These are phyloP conservation scores for Sinotaia quadrata DNA, from an alignment of 2,888 invertebrate species.

Conservation along the genomic window DNA sequence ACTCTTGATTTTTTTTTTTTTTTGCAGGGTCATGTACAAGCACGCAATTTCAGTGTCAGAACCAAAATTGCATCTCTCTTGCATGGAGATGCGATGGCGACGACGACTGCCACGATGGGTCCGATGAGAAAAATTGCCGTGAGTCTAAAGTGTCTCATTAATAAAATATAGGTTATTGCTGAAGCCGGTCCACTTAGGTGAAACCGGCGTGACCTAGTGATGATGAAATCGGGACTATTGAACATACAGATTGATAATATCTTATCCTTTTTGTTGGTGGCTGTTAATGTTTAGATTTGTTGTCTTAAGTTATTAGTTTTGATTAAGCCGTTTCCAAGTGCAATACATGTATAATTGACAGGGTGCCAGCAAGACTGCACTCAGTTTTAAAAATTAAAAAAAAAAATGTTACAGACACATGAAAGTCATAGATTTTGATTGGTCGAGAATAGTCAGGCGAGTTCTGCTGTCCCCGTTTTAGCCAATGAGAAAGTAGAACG, in stretches of 20 bases:
- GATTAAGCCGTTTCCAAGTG: neutral
- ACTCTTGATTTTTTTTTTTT: neutral
- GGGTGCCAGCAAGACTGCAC: neutral
- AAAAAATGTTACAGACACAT: no score
- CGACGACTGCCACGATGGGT: constrained; percentile 34
- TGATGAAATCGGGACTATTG: constrained; percentile 10
- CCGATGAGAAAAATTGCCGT: constrained; percentile 36
- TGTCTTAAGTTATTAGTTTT: no score
- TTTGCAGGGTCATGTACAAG: constrained; percentile 13
- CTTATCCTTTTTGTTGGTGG: no score
- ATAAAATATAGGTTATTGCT: no score
- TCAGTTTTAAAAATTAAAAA: no score
- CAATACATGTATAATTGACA: constrained; percentile 15
- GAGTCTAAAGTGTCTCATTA: no score
- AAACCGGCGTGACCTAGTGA: neutral
- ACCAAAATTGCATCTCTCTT: constrained; percentile 28
- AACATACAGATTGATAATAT: no score
- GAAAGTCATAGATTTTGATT: constrained; percentile 20
- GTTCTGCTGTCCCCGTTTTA: constrained; percentile 13
- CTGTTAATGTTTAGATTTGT: no score
- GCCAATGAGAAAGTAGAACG: constrained; percentile 25
- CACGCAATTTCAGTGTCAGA: constrained; percentile 31
- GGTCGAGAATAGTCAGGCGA: constrained; percentile 34
- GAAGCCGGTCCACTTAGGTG: no score
- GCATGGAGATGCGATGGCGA: constrained; percentile 32